Conservation (phyloP, 2,888 invertebrate species). For the Actias luna region DNA sequence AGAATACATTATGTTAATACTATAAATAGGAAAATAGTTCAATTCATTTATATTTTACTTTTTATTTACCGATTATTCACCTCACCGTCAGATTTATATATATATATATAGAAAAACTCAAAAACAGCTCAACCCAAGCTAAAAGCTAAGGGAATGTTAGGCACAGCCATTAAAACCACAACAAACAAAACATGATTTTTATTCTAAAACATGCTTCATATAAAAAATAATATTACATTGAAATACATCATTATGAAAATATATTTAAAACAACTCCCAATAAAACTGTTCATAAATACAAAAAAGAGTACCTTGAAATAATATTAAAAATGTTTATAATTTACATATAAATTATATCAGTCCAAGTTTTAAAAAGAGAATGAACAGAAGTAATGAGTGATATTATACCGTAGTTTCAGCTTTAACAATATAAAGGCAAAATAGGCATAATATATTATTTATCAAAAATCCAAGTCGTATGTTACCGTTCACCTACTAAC, state of each 20-base stretch:
- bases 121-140: slow-evolving; percentile 9
- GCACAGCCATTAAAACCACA: slow-evolving; percentile 75
- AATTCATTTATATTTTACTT: not conserved
- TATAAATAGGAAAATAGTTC: slow-evolving; percentile 18
- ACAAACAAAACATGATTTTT: slow-evolving; percentile 77
- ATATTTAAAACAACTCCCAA: slow-evolving; percentile 48
- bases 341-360: slow-evolving; percentile 15
- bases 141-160: slow-evolving; percentile 46
- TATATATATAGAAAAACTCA: slow-evolving; percentile 9
- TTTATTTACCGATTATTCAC: slow-evolving; percentile 7
- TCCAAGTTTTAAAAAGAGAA: slow-evolving; percentile 20
- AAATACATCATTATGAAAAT: slow-evolving; percentile 50
- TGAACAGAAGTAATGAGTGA: not conserved
- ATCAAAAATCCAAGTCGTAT: not conserved
- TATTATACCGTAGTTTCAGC: slow-evolving; percentile 42
- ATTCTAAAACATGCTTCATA: slow-evolving; percentile 72
- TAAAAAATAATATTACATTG: slow-evolving; percentile 57
- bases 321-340: not conserved
- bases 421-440: slow-evolving; percentile 47
- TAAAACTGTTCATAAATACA: slow-evolving; percentile 37
- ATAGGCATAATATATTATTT: slow-evolving; percentile 32
- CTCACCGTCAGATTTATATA: not conserved
- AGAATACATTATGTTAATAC: slow-evolving; percentile 39
- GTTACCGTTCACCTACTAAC: not conserved
- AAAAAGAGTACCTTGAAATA: not conserved